phyloP scores from a whole-genome alignment of 2,113 vertebrate species.

The Nestor notabilis region DNA sequence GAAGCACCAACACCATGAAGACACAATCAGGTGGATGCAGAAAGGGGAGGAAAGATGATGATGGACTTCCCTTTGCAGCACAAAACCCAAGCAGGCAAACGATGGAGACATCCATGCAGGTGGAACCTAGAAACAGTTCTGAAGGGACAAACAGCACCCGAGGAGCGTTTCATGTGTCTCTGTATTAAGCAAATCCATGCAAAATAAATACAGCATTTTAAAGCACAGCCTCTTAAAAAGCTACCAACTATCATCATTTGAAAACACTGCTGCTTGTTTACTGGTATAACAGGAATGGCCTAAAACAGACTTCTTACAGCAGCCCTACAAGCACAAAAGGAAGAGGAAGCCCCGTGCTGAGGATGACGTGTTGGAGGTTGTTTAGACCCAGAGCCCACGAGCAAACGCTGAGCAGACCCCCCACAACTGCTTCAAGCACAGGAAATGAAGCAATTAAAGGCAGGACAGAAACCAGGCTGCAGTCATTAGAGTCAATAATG shows the following conservation, averaged over 20 bases:
- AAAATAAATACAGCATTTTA: not conserved
- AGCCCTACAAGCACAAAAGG: not conserved
- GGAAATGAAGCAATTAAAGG: not conserved
- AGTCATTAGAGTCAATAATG: not conserved
- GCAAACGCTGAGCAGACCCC: not conserved
- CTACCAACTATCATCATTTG: not conserved
- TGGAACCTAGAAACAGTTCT: not conserved
- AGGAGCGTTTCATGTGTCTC: accelerated
- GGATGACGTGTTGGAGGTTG: not conserved
- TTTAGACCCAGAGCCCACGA: not conserved
- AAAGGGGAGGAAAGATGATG: not conserved
- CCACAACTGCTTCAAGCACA: not conserved
- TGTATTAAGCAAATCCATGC: accelerated
- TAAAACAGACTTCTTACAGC: accelerated
- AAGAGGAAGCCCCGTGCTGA: not conserved
- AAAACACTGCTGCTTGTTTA: accelerated
- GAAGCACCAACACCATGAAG: not conserved
- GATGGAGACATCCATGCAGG: not conserved
- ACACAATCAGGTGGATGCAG: accelerated
- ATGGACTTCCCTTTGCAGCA: accelerated
- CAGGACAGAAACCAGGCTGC: not conserved
- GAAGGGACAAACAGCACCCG: not conserved
- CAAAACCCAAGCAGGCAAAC: not conserved
- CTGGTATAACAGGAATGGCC: accelerated
- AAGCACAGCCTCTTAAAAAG: accelerated